These are phyloP conservation scores for Listronotus oregonensis DNA, from an alignment of 1,140 invertebrate genomes.

Conservation along the genomic window DNA sequence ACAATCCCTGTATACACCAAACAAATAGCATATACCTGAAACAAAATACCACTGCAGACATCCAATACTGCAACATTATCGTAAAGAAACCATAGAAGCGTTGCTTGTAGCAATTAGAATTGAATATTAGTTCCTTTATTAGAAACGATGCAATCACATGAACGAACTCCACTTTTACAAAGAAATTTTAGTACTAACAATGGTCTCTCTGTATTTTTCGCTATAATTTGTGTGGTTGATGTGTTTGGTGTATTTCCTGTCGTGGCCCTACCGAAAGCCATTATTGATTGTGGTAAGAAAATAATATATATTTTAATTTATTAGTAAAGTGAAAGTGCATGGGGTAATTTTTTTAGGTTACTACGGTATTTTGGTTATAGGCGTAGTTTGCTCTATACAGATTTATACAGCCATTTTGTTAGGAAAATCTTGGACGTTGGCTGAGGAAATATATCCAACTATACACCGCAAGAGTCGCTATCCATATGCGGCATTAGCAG, in stretches of 20 bases:
- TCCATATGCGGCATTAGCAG: conserved; percentile 77
- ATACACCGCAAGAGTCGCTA: conserved; percentile 71
- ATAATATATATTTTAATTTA: too few relatives aligned
- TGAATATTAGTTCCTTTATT: too few relatives aligned
- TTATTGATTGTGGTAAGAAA: conserved; percentile 71
- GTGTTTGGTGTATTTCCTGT: conserved; percentile 82
- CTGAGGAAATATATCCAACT: conserved; percentile 67
- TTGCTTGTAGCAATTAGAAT: too few relatives aligned
- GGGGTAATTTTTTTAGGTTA: conserved; percentile 61
- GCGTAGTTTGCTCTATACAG: conserved; percentile 70
- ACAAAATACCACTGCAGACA: too few relatives aligned
- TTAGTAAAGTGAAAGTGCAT: too few relatives aligned
- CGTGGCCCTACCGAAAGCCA: conserved; percentile 70
- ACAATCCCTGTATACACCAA: too few relatives aligned
- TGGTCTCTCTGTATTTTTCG: conserved; percentile 70
- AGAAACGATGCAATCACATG: conserved; percentile 32
- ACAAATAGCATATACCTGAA: too few relatives aligned
- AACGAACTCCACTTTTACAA: conserved; percentile 33
- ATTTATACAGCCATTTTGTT: conserved; percentile 76
- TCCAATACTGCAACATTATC: too few relatives aligned
- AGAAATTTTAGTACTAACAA: conserved; percentile 11
- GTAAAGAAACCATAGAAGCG: too few relatives aligned
- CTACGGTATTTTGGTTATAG: conserved; percentile 70
- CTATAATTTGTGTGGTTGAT: conserved; percentile 76
- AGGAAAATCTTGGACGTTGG: conserved; percentile 75